These are phyloP conservation scores for Zapornia atra DNA, from an alignment of 2,113 vertebrate genomes.

Conservation along the genomic window DNA sequence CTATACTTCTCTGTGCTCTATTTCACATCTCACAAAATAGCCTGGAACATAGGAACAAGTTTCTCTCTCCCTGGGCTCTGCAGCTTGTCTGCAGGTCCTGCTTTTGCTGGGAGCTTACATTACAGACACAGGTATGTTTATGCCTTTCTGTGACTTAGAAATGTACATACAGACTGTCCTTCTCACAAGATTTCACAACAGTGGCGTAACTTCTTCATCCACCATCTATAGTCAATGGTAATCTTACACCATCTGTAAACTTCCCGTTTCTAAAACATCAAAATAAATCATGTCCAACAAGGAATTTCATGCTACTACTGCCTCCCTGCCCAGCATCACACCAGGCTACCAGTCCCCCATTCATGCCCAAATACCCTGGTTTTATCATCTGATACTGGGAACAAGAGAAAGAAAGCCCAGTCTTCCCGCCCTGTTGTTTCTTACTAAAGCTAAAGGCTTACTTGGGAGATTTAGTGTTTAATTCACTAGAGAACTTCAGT, in stretches of 20 bases:
- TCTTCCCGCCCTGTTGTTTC: slow-evolving; percentile 13
- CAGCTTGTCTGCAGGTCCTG: neutral
- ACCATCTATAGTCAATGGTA: neutral
- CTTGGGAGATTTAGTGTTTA: neutral
- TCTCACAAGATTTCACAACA: slow-evolving; percentile 15
- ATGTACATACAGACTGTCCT: slow-evolving; percentile 5
- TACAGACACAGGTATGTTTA: neutral
- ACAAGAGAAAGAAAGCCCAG: slow-evolving; percentile 12
- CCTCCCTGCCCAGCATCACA: neutral
- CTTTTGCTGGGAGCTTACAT: neutral
- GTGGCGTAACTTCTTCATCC: slow-evolving; percentile 1
- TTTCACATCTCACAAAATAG: neutral
- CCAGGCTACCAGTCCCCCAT: neutral
- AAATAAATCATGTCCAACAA: neutral
- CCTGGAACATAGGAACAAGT: neutral
- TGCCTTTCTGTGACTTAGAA: neutral
- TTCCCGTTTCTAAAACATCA: neutral
- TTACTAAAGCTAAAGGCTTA: neutral
- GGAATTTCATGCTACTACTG: neutral
- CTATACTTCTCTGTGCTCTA: neutral
- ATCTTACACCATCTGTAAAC: neutral
- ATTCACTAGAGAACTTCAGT: neutral
- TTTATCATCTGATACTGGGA: slow-evolving; percentile 12
- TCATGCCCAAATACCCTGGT: neutral
- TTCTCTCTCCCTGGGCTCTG: neutral